Conservation (phyloP, 2,888 invertebrate genomes). For the Parnassius glacialis region DNA sequence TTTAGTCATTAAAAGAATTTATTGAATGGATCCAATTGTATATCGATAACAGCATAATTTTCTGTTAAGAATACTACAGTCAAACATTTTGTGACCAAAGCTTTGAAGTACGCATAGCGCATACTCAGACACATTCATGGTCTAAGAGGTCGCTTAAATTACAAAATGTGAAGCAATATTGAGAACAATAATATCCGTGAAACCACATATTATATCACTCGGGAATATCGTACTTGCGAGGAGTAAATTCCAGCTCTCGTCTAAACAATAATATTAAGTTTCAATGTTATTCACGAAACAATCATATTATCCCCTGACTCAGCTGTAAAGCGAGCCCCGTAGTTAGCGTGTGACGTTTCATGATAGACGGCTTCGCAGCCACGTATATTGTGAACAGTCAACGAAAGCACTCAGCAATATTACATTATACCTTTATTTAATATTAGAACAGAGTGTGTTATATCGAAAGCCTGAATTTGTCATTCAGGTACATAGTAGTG, state of each 20-base stretch:
- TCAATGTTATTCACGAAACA: conserved; percentile 18
- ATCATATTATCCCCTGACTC: conserved; percentile 23
- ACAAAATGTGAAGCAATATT: not conserved
- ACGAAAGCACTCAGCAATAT: conserved; percentile 17
- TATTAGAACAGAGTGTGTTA: conserved; percentile 13
- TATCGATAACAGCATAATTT: too few species aligned
- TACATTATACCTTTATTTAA: conserved; percentile 23
- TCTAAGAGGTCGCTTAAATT: not conserved
- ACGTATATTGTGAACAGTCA: conserved; percentile 15
- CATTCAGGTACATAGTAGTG: conserved; percentile 19
- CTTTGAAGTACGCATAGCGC: not conserved
- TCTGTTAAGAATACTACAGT: too few species aligned
- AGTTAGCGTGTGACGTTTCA: conserved; percentile 20
- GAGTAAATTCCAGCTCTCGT: not conserved
- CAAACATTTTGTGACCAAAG: too few species aligned
- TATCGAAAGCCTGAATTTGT: conserved; percentile 14
- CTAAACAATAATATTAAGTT: conserved; percentile 20
- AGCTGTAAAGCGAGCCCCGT: conserved; percentile 17
- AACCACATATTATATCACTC: not conserved
- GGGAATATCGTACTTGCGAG: not conserved
- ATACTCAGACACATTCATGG: not conserved
- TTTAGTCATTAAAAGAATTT: too few species aligned
- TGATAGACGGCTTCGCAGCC: conserved; percentile 21
- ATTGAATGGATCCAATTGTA: too few species aligned
- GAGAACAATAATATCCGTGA: too few species aligned